Evolutionary conservation across 2,888 invertebrate genomes (phyloP), one percentile per base, ranked within the genome.

Genomic region (Antitype chi): DNA sequence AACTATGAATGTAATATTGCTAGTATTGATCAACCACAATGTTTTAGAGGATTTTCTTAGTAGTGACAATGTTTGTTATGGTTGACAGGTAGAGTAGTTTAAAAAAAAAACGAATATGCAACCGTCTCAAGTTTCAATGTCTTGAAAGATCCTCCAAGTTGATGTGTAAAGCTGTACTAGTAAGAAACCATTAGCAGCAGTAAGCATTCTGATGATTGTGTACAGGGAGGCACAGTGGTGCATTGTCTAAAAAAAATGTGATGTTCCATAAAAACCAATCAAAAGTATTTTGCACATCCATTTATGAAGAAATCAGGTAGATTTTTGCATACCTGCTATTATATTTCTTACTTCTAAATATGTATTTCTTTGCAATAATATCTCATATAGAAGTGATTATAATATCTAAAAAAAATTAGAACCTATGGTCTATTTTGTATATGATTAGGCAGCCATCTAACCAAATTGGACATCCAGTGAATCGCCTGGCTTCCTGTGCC

Each of bases 341-440:
- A 15, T 71, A 17, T 28, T 53, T 43, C 13, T 23, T 5, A 72
- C 9, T 20, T 38, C 0, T 15, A 5, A 11, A 11, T 15, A 25
- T 7, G 11, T 4, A 0, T 28, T 38, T 11, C 38, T 43, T 23
- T 23, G 4, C 43, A 28, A 72, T 20, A 43, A 23, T 53, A 17
- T 28, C 15, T 28, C 7, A 9, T n/a, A 2, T 4, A 25, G 23
- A 13, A 47, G 5, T 7, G 47, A 63, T 55, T 38, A 49, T 25
- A 3, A 25, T n/a, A 23, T 2, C 17, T 11, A 13, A 32, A 25
- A 52, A 47, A 28, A 38, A 13, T 17, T 32, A 47, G 60, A 64
- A 57, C 63, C 25, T 47, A 15, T 81, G 81, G 63, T 20, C 43
- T 47, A 74, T 32, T 74, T 23, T 57, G 73, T 63, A 49, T 17